Percentiles rank a stretch among this genome's conserved stretches.
phyloP scores from a whole-genome alignment of 2,113 vertebrate genomes.

The Corynorhinus townsendii region DNA sequence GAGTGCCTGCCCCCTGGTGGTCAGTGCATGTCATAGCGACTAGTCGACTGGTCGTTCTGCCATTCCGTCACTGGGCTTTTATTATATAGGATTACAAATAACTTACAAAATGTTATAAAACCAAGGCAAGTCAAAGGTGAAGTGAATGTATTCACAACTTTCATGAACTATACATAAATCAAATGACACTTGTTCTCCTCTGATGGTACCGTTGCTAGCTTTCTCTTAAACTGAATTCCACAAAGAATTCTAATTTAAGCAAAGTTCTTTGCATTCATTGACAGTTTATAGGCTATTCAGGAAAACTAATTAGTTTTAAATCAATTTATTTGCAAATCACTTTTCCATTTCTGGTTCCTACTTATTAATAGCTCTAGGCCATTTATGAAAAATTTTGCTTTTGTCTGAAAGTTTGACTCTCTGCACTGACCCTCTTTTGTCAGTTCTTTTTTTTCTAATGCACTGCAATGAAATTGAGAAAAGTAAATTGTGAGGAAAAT shows the following conservation, averaged over 20 bases:
- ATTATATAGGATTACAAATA: background rate
- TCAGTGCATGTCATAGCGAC: too few species aligned
- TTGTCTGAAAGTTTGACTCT: slow-evolving; percentile 44
- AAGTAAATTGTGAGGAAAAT: slow-evolving; percentile 5
- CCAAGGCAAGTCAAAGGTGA: background rate
- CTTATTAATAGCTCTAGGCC: slow-evolving; percentile 40
- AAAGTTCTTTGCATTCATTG: slow-evolving; percentile 53
- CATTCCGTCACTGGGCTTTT: too few species aligned
- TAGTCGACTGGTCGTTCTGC: too few species aligned
- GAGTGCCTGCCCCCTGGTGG: too few species aligned
- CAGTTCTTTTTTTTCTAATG: background rate
- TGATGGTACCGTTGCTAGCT: background rate
- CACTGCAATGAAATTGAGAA: slow-evolving; percentile 7
- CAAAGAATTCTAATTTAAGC: slow-evolving; percentile 54
- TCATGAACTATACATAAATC: background rate
- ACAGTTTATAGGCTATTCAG: slow-evolving; percentile 57
- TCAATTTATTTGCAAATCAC: slow-evolving; percentile 65
- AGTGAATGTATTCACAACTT: background rate
- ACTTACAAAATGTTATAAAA: slow-evolving; percentile 1
- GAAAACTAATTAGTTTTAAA: slow-evolving; percentile 72
- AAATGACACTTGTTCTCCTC: background rate
- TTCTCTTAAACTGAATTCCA: slow-evolving; percentile 62
- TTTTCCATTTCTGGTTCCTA: slow-evolving; percentile 48
- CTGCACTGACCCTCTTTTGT: background rate
- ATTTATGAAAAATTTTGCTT: slow-evolving; percentile 54